These are phyloP conservation scores for Chionis minor DNA, from an alignment of 2,113 vertebrate species.

Conservation along the genomic window DNA sequence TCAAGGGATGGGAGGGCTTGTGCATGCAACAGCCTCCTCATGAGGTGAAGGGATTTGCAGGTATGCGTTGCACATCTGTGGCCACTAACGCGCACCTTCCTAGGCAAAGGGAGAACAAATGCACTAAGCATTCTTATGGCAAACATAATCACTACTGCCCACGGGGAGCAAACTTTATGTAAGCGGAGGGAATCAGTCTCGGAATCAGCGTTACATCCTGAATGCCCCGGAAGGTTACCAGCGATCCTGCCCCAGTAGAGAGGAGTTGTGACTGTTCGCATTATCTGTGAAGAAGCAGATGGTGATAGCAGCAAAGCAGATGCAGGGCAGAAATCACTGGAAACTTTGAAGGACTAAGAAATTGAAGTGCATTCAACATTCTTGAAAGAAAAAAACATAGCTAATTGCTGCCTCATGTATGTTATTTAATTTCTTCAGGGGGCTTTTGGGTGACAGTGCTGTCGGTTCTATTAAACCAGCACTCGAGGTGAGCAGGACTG, in stretches of 20 bases:
- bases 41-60: fast-evolving
- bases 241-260: not conserved
- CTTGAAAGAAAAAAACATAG: not conserved
- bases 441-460: not conserved
- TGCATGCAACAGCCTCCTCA: not conserved
- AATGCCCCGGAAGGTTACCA: not conserved
- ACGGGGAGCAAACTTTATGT: not conserved
- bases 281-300: not conserved
- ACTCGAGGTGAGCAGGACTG: not conserved
- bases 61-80: too few species aligned
- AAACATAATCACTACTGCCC: not conserved
- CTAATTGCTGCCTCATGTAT: not conserved
- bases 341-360: not conserved
- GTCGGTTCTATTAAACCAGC: not conserved
- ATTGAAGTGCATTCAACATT: not conserved
- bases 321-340: not conserved
- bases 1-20: not conserved
- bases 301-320: not conserved
- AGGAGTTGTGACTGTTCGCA: not conserved
- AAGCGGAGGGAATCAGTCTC: not conserved
- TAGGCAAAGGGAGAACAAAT: not conserved
- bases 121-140: not conserved
- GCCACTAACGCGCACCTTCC: not conserved
- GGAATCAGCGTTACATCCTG: not conserved
- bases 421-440: not conserved